Base-by-base conservation (phyloP, 2,113 vertebrate genomes). In the Jaculus jaculus region DNA sequence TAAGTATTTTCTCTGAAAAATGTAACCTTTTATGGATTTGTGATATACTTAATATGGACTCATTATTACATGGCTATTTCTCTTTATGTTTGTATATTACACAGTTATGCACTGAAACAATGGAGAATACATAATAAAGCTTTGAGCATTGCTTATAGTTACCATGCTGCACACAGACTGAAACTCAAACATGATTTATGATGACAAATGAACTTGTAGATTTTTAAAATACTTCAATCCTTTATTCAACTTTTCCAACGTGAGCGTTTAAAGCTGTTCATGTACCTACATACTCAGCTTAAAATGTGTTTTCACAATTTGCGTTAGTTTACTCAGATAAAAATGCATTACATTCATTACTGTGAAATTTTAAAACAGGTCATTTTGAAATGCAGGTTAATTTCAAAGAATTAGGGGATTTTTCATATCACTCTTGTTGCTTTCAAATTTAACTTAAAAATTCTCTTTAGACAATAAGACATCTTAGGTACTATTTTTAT, bases 391-490 rank as follows among this genome's bases (percentile, higher is more conserved):
- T 26, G 24, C 7, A 39, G 28, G 15, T 5, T 81, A 37, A 93
- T 68, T 72, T 21, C 5, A 92, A 54, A 74, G 16, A 18, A 47
- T 60, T 84, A 65, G 17, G 8, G 5, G 2, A 74, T 13, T 77
- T 90, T 54, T 23, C 3, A 34, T 61, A 73, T 32, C 84, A 68
- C 42, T 84, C 1, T 81, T 84, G 5, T 71, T 47, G 32, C 60
- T 72, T 91, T 94, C 26, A 63, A 81, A 18, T 88, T 81, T 66
- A 91, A 84, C 54, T 54, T 12, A 54, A 54, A 54, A 15, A 84
- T 72, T 5, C 21, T 72, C 54, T 77, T 69, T 3, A 54, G 26
- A 84, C 68, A 5, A 90, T 17, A 83, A 87, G n/a, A 32, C 24
- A 60, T 37, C 32, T 21, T 86, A 5, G 20, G 7, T 63, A 47